Conservation (phyloP, 1,140 invertebrate genomes). For the Penaeus indicus region DNA sequence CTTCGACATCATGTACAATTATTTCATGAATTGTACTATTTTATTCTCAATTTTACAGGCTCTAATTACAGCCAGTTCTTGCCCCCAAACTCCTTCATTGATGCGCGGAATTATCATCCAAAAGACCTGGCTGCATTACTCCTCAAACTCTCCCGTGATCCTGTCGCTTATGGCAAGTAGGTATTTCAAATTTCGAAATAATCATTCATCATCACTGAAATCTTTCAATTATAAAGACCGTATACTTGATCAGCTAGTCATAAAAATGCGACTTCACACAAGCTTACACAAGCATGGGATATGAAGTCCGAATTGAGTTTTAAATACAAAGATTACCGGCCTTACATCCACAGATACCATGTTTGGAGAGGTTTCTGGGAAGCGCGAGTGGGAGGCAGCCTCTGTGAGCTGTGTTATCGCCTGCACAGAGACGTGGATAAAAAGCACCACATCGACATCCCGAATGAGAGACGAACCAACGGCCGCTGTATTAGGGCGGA, state of each 20-base stretch:
- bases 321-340: neutral
- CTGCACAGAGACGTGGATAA: neutral
- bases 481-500: conserved; percentile 1
- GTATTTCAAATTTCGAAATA: no score
- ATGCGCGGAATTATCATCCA: conserved; percentile 40
- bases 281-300: no score
- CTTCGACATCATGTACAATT: no score
- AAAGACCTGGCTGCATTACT: conserved; percentile 33
- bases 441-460: neutral
- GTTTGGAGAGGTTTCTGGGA: conserved; percentile 6
- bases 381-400: neutral
- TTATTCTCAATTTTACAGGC: no score
- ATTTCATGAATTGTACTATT: no score
- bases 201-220: no score
- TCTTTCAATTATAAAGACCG: no score
- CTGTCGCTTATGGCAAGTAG: conserved; percentile 41
- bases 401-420: neutral
- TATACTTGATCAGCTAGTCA: no score
- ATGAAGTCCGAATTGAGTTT: neutral
- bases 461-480: neutral
- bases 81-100: conserved; percentile 30
- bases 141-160: conserved; percentile 1
- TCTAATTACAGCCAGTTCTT: neutral
- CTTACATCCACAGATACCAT: neutral
- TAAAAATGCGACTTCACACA: no score